Evolutionary conservation across 1,140 invertebrate species (phyloP).

Genomic region (Capitella teleta): DNA sequence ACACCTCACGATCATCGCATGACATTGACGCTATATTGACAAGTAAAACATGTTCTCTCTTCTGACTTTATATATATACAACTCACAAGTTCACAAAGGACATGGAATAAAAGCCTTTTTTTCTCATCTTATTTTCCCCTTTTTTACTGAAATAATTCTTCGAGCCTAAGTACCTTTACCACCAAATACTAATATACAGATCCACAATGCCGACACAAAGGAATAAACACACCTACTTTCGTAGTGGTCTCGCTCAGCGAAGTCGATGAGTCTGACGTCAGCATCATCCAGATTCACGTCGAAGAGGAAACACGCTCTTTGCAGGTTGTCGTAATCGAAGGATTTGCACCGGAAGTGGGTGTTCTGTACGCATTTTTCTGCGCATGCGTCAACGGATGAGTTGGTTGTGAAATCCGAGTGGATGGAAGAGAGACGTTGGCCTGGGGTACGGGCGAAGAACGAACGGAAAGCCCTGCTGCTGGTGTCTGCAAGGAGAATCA

Average conservation of each 20-base stretch:
- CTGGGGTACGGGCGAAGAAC: slow-evolving; percentile 1
- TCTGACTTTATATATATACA: not conserved
- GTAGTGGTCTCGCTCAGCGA: slow-evolving; percentile 5
- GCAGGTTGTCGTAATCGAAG: slow-evolving; percentile 23
- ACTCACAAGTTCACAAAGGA: not conserved
- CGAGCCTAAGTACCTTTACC: not conserved
- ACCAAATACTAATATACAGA: not conserved
- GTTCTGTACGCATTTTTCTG: slow-evolving; percentile 22
- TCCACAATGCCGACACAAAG: not conserved
- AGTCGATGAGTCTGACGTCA: slow-evolving; percentile 3
- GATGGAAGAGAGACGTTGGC: slow-evolving; percentile 4
- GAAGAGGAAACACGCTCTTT: not conserved
- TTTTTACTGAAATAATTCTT: not conserved
- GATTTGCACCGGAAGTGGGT: slow-evolving; percentile 27
- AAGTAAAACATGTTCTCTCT: not conserved
- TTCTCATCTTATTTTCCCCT: not conserved
- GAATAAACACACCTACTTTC: slow-evolving; percentile 1
- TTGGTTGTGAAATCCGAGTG: not conserved
- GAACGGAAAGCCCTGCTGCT: no score
- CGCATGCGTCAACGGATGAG: slow-evolving; percentile 5
- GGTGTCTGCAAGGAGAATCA: no score
- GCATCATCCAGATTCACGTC: slow-evolving; percentile 3
- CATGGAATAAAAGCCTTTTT: not conserved
- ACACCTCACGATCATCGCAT: no score
- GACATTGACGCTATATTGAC: no score